A percentile compares a stretch with the other conserved stretches of the same genome.
These are phyloP conservation scores for Notodonta ziczac DNA, from an alignment of 2,888 invertebrate genomes.

Conservation along the genomic window DNA sequence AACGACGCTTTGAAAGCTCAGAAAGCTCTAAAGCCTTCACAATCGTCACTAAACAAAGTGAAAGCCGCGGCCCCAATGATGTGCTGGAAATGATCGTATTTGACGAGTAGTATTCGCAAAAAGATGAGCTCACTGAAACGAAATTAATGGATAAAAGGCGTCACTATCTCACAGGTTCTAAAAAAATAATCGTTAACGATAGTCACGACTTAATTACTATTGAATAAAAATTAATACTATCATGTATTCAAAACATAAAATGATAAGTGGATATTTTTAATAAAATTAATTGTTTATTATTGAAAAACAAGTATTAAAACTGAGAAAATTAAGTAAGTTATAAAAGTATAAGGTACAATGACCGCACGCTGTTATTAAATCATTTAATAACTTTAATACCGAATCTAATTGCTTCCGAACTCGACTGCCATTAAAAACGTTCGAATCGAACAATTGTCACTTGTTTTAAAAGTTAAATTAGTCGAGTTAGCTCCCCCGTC, in stretches of 20 bases:
- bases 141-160: neutral
- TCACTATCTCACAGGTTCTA: neutral
- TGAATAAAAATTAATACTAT: neutral
- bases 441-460: slow-evolving; percentile 74
- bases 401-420: slow-evolving; percentile 57
- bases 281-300: neutral
- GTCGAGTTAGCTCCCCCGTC: slow-evolving; percentile 68
- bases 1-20: slow-evolving; percentile 48
- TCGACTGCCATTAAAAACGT: slow-evolving; percentile 57
- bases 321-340: slow-evolving; percentile 15
- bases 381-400: slow-evolving; percentile 48
- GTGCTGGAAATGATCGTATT: slow-evolving; percentile 18
- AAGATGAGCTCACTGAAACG: neutral
- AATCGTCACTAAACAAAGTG: slow-evolving; percentile 56
- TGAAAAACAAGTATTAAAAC: neutral
- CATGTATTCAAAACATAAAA: too few species aligned
- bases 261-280: too few species aligned
- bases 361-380: slow-evolving; percentile 27
- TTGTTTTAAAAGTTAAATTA: slow-evolving; percentile 80
- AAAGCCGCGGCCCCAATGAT: slow-evolving; percentile 40
- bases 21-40: slow-evolving; percentile 51
- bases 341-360: slow-evolving; percentile 9
- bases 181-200: neutral
- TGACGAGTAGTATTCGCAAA: slow-evolving; percentile 10
- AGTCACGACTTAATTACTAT: neutral